phyloP scores from a whole-genome alignment of 2,888 invertebrate genomes.

The Dynastes tityus region DNA sequence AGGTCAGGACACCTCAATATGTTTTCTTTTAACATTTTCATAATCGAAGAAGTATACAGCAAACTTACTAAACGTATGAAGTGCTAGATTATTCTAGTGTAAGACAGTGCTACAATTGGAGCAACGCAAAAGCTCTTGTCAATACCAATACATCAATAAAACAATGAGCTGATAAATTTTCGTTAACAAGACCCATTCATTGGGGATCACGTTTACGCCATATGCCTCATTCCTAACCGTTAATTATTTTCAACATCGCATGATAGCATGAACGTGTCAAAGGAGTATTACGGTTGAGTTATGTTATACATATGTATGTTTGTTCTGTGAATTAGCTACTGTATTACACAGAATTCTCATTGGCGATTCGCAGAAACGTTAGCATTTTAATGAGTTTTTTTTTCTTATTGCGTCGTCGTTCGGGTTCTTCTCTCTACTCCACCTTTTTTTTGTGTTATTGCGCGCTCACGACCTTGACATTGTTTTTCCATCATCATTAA shows the following conservation, averaged over 20 bases:
- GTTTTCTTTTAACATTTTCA: too few species aligned
- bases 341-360: constrained; percentile 39
- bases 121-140: too few species aligned
- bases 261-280: constrained; percentile 18
- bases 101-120: too few species aligned
- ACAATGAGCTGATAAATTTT: background rate
- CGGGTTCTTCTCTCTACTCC: background rate
- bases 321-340: constrained; percentile 27
- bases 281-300: constrained; percentile 22
- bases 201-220: background rate
- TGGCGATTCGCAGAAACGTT: constrained; percentile 44
- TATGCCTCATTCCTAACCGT: constrained; percentile 13
- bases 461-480: constrained; percentile 33
- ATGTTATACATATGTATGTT: constrained; percentile 22
- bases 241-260: constrained; percentile 23
- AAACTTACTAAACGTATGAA: too few species aligned
- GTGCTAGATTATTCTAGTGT: too few species aligned
- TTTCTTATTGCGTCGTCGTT: constrained; percentile 19
- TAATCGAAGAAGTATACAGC: too few species aligned
- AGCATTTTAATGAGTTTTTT: constrained; percentile 41
- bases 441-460: constrained; percentile 27
- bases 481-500: constrained; percentile 39
- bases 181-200: background rate
- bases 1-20: too few species aligned
- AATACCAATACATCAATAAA: background rate